A percentile compares a stretch with the other conserved stretches of the same genome.
These are phyloP conservation scores for Rhodophaea formosa DNA, from an alignment of 2,888 invertebrate species.

Conservation along the genomic window DNA sequence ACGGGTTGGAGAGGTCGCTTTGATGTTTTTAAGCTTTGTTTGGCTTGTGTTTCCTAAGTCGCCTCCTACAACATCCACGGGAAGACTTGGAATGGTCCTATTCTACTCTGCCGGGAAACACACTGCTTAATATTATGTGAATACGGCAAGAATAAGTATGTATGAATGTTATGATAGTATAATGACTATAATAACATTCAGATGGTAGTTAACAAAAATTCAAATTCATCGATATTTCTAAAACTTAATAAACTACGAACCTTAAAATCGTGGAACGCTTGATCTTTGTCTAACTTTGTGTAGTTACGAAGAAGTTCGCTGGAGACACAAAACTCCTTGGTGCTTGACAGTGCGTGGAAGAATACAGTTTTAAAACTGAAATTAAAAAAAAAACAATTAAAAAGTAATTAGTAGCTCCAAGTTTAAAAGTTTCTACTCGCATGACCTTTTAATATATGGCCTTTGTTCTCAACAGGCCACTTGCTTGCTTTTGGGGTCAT, in stretches of 20 bases:
- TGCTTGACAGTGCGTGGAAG: constrained; percentile 91
- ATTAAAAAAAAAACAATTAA: constrained; percentile 25
- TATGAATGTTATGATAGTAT: too few species aligned
- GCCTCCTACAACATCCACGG: too few species aligned
- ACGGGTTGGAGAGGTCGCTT: too few species aligned
- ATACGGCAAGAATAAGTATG: too few species aligned
- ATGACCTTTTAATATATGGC: constrained; percentile 30
- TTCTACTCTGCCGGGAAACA: too few species aligned
- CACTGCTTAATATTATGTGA: too few species aligned
- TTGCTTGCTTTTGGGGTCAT: constrained; percentile 47
- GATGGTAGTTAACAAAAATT: too few species aligned
- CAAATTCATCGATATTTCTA: too few species aligned
- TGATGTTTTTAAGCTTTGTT: too few species aligned
- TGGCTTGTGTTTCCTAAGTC: too few species aligned
- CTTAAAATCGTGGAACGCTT: constrained; percentile 87
- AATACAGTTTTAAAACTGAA: constrained; percentile 85
- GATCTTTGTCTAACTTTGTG: constrained; percentile 83
- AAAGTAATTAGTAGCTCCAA: background rate
- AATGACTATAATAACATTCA: too few species aligned
- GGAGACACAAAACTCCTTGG: constrained; percentile 89
- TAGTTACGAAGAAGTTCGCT: constrained; percentile 87
- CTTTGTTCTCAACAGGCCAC: constrained; percentile 36
- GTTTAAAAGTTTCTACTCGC: constrained; percentile 12
- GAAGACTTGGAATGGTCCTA: too few species aligned
- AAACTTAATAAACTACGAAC: constrained; percentile 68